These are phyloP conservation scores for Pristionchus entomophagus DNA, from an alignment of 2,888 invertebrate genomes.

Conservation along the genomic window DNA sequence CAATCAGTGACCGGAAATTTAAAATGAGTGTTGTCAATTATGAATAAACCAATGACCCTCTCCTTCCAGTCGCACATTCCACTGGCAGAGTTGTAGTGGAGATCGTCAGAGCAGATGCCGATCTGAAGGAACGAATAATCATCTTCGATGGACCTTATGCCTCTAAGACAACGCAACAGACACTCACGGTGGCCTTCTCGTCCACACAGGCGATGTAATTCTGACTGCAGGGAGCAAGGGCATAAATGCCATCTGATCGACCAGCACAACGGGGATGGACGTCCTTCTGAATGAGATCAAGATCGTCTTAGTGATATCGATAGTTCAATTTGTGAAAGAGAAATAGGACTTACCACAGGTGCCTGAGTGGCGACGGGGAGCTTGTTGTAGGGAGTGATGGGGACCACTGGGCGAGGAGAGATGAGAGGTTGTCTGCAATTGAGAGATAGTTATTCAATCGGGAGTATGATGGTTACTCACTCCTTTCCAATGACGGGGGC, in stretches of 20 bases:
- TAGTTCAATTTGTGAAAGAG: too few relatives aligned
- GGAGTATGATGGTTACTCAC: too few relatives aligned
- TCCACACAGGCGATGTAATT: constrained; percentile 48
- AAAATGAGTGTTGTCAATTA: background rate
- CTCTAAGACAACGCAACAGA: background rate
- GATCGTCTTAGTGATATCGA: background rate
- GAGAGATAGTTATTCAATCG: too few relatives aligned
- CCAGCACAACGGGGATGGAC: constrained; percentile 46
- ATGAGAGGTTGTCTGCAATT: background rate
- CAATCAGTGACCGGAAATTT: background rate
- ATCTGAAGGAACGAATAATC: constrained; percentile 6
- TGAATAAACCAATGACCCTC: background rate
- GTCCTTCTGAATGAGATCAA: constrained; percentile 13
- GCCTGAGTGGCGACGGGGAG: background rate
- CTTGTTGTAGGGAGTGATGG: background rate
- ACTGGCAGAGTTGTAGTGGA: constrained; percentile 17
- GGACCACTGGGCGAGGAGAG: background rate
- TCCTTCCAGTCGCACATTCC: constrained; percentile 48
- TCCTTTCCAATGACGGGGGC: constrained; percentile 17
- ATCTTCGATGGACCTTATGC: background rate
- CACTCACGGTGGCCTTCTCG: constrained; percentile 42
- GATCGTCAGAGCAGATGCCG: constrained; percentile 43
- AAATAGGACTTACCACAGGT: background rate
- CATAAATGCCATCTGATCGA: constrained; percentile 40
- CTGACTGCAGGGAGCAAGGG: constrained; percentile 41